phyloP scores from a whole-genome alignment of 2,888 invertebrate species.

The Rosalia funebris region DNA sequence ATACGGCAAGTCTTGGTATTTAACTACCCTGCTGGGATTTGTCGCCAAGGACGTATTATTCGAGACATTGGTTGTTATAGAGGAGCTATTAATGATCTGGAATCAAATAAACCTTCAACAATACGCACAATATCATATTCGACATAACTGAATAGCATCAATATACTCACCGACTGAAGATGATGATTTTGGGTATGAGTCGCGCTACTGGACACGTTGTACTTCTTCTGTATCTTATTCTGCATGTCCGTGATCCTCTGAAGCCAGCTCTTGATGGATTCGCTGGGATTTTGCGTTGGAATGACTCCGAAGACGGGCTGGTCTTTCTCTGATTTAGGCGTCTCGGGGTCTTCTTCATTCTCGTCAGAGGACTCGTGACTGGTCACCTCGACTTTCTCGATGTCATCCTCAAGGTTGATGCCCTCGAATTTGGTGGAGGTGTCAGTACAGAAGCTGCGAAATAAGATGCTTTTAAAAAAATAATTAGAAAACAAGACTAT shows the following conservation, averaged over 20 bases:
- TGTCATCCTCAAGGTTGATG: constrained; percentile 59
- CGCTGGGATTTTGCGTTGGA: constrained; percentile 67
- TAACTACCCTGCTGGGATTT: constrained; percentile 66
- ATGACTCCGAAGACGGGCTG: constrained; percentile 50
- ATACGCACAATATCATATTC: too few relatives aligned
- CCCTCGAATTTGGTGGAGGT: constrained; percentile 46
- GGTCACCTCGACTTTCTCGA: constrained; percentile 60
- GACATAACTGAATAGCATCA: too few relatives aligned
- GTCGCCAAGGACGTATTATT: not conserved
- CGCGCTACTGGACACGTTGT: constrained; percentile 26
- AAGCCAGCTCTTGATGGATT: constrained; percentile 79
- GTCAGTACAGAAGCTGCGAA: constrained; percentile 17
- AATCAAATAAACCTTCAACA: constrained; percentile 8
- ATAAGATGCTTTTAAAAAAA: too few relatives aligned
- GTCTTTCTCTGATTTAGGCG: constrained; percentile 25
- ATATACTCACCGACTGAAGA: constrained; percentile 28
- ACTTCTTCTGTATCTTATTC: constrained; percentile 66
- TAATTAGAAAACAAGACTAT: too few relatives aligned
- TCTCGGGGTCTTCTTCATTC: constrained; percentile 39
- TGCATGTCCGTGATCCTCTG: constrained; percentile 80
- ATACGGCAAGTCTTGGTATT: constrained; percentile 86
- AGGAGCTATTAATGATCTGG: constrained; percentile 23
- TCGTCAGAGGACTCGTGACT: constrained; percentile 55
- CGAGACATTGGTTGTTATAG: constrained; percentile 14
- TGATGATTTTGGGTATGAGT: constrained; percentile 28